Evolutionary conservation across 2,888 invertebrate species (phyloP).

Genomic region (Pycnomerus fuliginosus): DNA sequence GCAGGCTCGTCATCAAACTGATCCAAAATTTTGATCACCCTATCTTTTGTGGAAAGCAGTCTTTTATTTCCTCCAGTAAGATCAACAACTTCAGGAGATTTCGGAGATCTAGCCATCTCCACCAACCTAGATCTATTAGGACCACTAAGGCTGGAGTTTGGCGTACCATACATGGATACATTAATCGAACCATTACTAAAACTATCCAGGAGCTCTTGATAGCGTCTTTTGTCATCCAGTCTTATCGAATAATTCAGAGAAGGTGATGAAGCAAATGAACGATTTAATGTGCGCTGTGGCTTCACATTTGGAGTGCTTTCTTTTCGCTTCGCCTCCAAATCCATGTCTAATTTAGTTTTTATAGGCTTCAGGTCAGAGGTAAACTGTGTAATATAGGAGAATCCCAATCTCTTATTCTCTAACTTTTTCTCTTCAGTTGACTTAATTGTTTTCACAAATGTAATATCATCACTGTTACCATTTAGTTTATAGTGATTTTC

Average conservation of each 20-base stretch:
- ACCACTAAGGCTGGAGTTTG: slow-evolving; percentile 8
- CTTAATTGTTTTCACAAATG: slow-evolving; percentile 37
- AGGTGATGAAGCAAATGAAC: slow-evolving; percentile 12
- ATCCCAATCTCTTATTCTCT: slow-evolving; percentile 32
- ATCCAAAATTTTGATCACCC: slow-evolving; percentile 41
- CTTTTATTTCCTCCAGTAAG: slow-evolving; percentile 14
- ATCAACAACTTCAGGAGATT: slow-evolving; percentile 15
- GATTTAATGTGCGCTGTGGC: slow-evolving; percentile 2
- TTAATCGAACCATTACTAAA: slow-evolving; percentile 14
- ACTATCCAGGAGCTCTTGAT: slow-evolving; percentile 57
- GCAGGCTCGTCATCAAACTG: slow-evolving; percentile 35
- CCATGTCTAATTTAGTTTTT: slow-evolving; percentile 1
- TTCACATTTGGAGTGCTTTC: slow-evolving; percentile 4
- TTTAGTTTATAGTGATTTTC: slow-evolving; percentile 18
- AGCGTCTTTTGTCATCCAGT: slow-evolving; percentile 60
- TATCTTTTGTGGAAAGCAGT: slow-evolving; percentile 40
- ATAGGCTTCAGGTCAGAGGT: slow-evolving; percentile 6
- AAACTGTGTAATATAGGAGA: slow-evolving; percentile 31
- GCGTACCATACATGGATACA: slow-evolving; percentile 29
- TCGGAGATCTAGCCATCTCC: slow-evolving; percentile 23
- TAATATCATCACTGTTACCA: slow-evolving; percentile 39
- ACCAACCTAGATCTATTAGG: slow-evolving; percentile 24
- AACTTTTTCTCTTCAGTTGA: slow-evolving; percentile 32
- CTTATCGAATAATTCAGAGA: slow-evolving; percentile 57
- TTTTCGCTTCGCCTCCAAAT: slow-evolving; percentile 5